These are phyloP conservation scores for Eutrigla gurnardus DNA, from an alignment of 2,797 vertebrate genomes.

Conservation along the genomic window DNA sequence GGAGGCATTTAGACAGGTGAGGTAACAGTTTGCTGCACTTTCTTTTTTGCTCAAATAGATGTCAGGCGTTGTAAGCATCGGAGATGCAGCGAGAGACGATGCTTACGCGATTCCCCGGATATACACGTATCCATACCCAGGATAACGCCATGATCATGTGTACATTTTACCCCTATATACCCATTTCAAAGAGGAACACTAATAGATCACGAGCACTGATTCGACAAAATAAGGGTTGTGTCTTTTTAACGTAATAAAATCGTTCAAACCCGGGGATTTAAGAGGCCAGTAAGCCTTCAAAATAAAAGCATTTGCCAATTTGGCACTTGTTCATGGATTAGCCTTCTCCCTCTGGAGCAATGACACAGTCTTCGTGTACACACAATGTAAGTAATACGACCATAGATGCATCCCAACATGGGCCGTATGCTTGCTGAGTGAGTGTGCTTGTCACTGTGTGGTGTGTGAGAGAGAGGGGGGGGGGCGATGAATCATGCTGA, in stretches of 20 bases:
- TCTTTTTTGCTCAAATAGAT: conserved; percentile 1
- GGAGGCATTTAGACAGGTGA: conserved; percentile 26
- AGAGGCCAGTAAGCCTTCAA: conserved; percentile 55
- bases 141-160: not conserved
- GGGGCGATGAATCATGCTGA: conserved; percentile 37
- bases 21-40: conserved; percentile 43
- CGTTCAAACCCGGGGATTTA: conserved; percentile 37
- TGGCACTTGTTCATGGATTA: conserved; percentile 38
- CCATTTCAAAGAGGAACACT: conserved; percentile 5
- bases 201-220: not conserved
- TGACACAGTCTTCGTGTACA: conserved; percentile 34
- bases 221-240: not conserved
- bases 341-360: conserved; percentile 32
- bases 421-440: conserved; percentile 24
- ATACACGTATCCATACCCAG: not conserved
- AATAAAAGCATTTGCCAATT: conserved; percentile 68
- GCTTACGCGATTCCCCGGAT: not conserved
- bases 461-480: not conserved
- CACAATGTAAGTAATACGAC: conserved; percentile 42
- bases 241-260: conserved; percentile 26
- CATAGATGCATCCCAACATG: conserved; percentile 42
- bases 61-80: not conserved
- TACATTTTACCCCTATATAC: not conserved
- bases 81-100: not conserved
- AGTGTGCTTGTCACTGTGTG: not conserved